Base-by-base conservation (phyloP, 1,140 invertebrate genomes). In the Elymnias hypermnestra region DNA sequence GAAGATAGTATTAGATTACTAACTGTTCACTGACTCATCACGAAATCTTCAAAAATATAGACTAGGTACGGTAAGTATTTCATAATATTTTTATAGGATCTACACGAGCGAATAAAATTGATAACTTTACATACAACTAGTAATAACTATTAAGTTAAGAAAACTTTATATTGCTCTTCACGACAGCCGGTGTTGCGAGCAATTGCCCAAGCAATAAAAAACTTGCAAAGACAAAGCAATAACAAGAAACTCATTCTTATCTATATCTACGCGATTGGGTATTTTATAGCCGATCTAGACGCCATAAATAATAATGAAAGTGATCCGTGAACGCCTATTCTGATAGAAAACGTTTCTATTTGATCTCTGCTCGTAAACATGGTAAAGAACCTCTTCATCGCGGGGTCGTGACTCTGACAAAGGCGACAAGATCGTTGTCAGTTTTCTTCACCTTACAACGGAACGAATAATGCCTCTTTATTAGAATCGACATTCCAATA, bases 281-380 rank as follows among this genome's bases (percentile, higher is more conserved):
- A 33, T 33, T 33, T 33, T 33, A 33, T 33, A 33, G 29, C 15
- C 29, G 15, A 15, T 36, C 14, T 13, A 5, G 6, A 15, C 31
- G 26, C 26, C 26, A 6, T 29, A 29, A 29, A 29, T 53, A 54
- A 43, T 48, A 54, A 39, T 48, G 21, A 33, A 44, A 48, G 44
- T 42, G 45, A 48, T 54, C 40, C 18, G 17, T 15, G 31, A 23
- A 44, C 46, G 40, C 29, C 40, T 28, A 37, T 29, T 53, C 36
- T 50, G 37, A 55, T 55, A 35, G 46, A 33, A 44, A 50, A 48
- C 46, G 53, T 45, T 49, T 45, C 46, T 41, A 55, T 49, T 55
- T 44, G 53, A 55, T 55, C 53, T 49, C 39, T 48, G 22, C 41
- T 44, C 46, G 29, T 50, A 50, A 45, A 48, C 37, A 21, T 41